Evolutionary conservation across 2,113 vertebrate species (phyloP).

Genomic region (Apteryx owenii): DNA sequence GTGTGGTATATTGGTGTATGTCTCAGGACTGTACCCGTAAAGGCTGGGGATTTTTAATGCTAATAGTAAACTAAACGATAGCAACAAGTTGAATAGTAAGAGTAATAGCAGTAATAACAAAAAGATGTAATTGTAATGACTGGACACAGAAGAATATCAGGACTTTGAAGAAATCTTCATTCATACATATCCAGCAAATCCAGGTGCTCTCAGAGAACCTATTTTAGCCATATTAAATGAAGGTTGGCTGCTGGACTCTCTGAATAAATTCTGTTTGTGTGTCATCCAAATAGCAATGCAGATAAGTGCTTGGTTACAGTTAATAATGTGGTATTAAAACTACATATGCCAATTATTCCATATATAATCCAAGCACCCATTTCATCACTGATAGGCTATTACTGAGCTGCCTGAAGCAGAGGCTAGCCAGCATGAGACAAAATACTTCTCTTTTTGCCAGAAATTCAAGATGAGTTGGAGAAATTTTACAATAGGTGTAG

Average conservation of each 20-base stretch:
- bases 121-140: neutral
- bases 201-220: neutral
- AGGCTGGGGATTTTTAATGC: neutral
- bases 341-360: neutral
- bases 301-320: neutral
- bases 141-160: neutral
- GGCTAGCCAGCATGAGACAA: neutral
- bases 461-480: neutral
- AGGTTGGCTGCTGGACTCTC: neutral
- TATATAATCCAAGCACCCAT: neutral
- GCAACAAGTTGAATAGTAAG: neutral
- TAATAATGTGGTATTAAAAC: constrained; percentile 46
- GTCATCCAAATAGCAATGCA: neutral
- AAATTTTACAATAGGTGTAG: neutral
- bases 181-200: neutral
- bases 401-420: neutral
- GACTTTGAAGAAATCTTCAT: neutral
- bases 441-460: neutral
- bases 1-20: neutral
- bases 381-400: neutral
- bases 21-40: neutral
- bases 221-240: neutral
- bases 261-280: neutral
- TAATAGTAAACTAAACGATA: neutral
- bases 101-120: neutral